Evolutionary conservation across 2,113 vertebrate species (phyloP).

Genomic region (Pao palembangensis): DNA sequence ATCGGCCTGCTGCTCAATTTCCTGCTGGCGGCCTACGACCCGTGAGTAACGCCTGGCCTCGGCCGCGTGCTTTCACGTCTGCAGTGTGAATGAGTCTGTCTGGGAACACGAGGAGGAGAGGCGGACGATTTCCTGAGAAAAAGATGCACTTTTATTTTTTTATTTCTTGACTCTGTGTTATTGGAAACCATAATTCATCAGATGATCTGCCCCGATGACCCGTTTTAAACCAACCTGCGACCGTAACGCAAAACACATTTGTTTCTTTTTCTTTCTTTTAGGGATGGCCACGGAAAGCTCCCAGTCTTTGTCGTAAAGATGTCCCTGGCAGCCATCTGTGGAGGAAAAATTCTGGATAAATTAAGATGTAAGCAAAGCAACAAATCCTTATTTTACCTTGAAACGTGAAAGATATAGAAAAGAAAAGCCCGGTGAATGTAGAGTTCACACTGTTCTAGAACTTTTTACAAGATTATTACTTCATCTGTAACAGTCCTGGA

Average conservation of each 20-base stretch:
- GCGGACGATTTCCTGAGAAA: constrained; percentile 16
- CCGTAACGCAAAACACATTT: constrained; percentile 4
- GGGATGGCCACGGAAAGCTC: constrained; percentile 93
- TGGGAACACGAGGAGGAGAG: constrained; percentile 9
- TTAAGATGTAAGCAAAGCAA: constrained; percentile 89
- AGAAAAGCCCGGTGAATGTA: background rate
- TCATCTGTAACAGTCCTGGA: constrained; percentile 1
- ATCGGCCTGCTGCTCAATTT: constrained; percentile 94
- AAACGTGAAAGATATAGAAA: constrained; percentile 38
- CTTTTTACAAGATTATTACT: too few relatives aligned
- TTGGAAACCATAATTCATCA: background rate
- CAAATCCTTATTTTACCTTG: constrained; percentile 21
- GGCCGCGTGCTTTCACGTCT: constrained; percentile 9
- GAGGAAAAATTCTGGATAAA: constrained; percentile 98
- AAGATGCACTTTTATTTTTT: constrained; percentile 6
- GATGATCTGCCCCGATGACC: background rate
- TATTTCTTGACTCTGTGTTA: constrained; percentile 1
- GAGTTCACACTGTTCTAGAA: too few relatives aligned
- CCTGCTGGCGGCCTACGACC: constrained; percentile 92
- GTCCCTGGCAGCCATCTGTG: constrained; percentile 91
- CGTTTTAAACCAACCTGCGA: constrained; percentile 16
- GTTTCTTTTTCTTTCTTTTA: constrained; percentile 65
- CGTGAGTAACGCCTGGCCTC: constrained; percentile 78
- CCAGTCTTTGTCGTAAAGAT: constrained; percentile 94
- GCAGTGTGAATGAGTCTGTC: constrained; percentile 18